A percentile compares a stretch with the other conserved stretches of the same genome.
Conservation (phyloP, 2,888 invertebrate species). For the Sycophila texana region DNA sequence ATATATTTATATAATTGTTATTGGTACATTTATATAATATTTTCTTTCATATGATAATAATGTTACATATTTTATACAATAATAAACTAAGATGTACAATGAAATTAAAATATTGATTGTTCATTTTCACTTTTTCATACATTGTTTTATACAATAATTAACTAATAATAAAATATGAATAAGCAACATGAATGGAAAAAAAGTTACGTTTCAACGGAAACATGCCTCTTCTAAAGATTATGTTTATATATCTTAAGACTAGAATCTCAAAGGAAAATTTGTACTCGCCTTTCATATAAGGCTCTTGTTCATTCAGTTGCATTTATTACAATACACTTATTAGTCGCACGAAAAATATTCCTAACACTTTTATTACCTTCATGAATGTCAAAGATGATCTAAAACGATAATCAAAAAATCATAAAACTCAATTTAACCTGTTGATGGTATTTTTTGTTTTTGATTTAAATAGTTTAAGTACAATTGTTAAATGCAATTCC, state of each 20-base stretch:
- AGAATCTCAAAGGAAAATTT: slow-evolving; percentile 45
- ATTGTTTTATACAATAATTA: not conserved
- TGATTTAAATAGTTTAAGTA: slow-evolving; percentile 19
- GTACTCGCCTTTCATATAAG: slow-evolving; percentile 45
- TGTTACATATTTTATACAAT: not conserved
- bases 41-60: too few species aligned
- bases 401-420: not conserved
- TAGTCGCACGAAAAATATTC: not conserved
- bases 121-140: not conserved
- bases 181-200: slow-evolving; percentile 7
- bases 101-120: not conserved
- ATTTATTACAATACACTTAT: slow-evolving; percentile 9
- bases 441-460: not conserved
- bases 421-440: not conserved
- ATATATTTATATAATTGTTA: too few species aligned
- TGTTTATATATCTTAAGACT: slow-evolving; percentile 18
- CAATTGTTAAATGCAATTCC: slow-evolving; percentile 30
- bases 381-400: not conserved
- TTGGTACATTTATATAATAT: too few species aligned
- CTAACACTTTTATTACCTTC: not conserved
- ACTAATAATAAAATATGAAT: slow-evolving; percentile 25
- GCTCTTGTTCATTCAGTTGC: slow-evolving; percentile 26
- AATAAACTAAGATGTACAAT: slow-evolving; percentile 20
- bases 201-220: slow-evolving; percentile 1
- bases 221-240: slow-evolving; percentile 12